Evolutionary conservation across 1,140 invertebrate genomes (phyloP), one percentile per base, ranked within the genome.

Genomic region (Drosophila ficusphila): DNA sequence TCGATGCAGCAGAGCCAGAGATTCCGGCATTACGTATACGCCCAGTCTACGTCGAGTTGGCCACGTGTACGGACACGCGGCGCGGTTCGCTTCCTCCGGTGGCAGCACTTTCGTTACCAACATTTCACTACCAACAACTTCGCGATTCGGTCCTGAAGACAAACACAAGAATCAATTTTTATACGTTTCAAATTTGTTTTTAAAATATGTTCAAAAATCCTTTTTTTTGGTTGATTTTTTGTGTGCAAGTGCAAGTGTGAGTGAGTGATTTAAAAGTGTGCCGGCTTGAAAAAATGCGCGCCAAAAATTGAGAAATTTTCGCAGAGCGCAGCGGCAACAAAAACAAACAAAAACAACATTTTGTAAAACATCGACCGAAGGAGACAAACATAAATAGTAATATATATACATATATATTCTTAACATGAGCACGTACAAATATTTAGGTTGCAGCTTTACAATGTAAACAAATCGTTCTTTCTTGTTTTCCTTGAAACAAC

Each of bases 31-130:
- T 53, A 38, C 56, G 25, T 52, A 39, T 47, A 21, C 33, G 51
- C 49, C 38, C 49, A 86, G 82, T 86, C 52, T 57, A 76, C 78
- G 81, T 88, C 81, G 81, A 82, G 64, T 46, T 74, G 57, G 82
- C 82, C 81, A 88, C 82, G 82, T 77, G 82, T 61, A 85, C 81
- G 71, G 81, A 83, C 81, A 79, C 52, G 72, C 47, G 33, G 44
- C 61, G 25, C 64, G 57, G 46, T 51, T 51, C 42, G 47, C 8
- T 46, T 58, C 16, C 12, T 48, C 23, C 31, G 12, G 25, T 23
- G 27, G 21, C 25, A 25, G 16, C n/a, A n/a, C 12, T 25, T 33
- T 46, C 42, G 42, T 16, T 27, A 46, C 12, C 29, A 60, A 9
- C 25, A 27, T 18, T 11, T 23, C 46, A 60, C 21, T 34, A 51